Conservation (phyloP, 2,888 invertebrate genomes). For the Spialia ferax region DNA sequence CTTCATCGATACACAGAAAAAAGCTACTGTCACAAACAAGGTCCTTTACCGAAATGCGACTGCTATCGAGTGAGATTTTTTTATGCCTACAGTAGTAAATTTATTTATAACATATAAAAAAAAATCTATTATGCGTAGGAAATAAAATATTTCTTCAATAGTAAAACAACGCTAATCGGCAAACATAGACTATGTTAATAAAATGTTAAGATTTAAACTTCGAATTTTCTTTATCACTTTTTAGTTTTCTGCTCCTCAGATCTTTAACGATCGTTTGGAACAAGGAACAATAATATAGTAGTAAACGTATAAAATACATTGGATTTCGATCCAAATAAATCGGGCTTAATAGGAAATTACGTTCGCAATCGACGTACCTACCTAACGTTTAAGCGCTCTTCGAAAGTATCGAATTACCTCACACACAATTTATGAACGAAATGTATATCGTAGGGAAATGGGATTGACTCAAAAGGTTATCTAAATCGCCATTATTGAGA, state of each 20-base stretch:
- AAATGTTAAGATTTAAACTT: neutral
- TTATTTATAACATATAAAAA: too few relatives aligned
- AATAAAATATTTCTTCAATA: too few relatives aligned
- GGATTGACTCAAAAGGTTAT: conserved; percentile 73
- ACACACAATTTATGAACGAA: conserved; percentile 36
- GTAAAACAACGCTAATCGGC: too few relatives aligned
- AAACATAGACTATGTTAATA: too few relatives aligned
- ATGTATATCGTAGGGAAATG: conserved; percentile 50
- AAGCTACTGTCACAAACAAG: conserved; percentile 8
- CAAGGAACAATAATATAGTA: neutral
- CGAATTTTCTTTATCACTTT: too few relatives aligned
- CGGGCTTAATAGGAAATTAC: conserved; percentile 31
- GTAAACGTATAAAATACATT: neutral
- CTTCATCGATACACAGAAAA: conserved; percentile 30
- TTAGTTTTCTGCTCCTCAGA: neutral
- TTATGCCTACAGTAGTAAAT: too few relatives aligned
- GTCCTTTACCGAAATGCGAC: neutral
- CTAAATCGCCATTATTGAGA: conserved; percentile 66
- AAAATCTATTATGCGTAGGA: too few relatives aligned
- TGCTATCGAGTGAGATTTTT: neutral
- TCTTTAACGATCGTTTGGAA: neutral
- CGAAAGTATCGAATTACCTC: conserved; percentile 34
- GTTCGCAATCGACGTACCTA: conserved; percentile 29
- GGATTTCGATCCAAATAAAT: conserved; percentile 10
- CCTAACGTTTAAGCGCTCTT: conserved; percentile 28